These are phyloP conservation scores for Epicampocera succincta DNA, from an alignment of 2,888 invertebrate species.

Conservation along the genomic window DNA sequence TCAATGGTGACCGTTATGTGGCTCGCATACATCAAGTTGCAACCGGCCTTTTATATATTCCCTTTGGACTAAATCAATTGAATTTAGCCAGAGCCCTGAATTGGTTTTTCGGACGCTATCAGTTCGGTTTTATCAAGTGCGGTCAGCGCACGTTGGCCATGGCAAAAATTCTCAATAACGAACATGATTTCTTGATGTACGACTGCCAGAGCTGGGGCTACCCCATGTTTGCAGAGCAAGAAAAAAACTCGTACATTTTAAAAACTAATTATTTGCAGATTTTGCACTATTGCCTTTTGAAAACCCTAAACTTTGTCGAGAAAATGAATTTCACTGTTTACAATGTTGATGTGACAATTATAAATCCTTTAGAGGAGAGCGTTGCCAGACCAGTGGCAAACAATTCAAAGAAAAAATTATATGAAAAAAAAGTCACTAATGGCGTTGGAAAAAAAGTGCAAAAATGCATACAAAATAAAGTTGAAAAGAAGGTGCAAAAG, in stretches of 20 bases:
- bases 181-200: conserved; percentile 85
- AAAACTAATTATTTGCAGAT: conserved; percentile 84
- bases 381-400: background rate
- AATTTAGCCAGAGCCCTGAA: conserved; percentile 85
- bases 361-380: conserved; percentile 19
- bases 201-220: conserved; percentile 85
- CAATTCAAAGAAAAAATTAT: background rate
- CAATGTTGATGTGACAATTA: conserved; percentile 74
- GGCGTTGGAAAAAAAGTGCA: too few species aligned
- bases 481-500: too few species aligned
- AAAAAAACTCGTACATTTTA: conserved; percentile 84
- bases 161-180: conserved; percentile 78
- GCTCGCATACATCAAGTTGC: conserved; percentile 83
- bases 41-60: conserved; percentile 84
- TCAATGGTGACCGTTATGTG: conserved; percentile 84
- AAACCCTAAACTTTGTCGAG: conserved; percentile 83
- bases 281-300: conserved; percentile 84
- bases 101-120: conserved; percentile 84
- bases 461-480: too few species aligned
- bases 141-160: conserved; percentile 83
- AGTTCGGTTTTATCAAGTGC: conserved; percentile 83
- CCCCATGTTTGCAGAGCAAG: conserved; percentile 84
- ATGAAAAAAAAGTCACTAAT: background rate
- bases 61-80: conserved; percentile 81
- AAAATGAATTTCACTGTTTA: conserved; percentile 83